phyloP scores from a whole-genome alignment of 2,888 invertebrate species.

The Anarsia innoxiella region DNA sequence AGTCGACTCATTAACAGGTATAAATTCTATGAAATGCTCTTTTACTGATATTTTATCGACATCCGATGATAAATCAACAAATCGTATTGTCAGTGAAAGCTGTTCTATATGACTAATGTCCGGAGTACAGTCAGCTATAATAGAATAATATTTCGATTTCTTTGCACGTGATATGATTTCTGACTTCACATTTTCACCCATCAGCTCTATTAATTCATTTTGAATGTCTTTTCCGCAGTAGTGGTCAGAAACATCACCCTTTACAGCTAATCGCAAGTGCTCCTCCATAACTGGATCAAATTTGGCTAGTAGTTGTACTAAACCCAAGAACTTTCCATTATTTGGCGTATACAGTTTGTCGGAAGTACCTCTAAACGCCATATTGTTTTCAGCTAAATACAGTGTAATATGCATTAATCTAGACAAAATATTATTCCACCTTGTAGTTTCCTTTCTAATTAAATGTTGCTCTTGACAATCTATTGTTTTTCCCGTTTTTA shows the following conservation, averaged over 20 bases:
- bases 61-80: slow-evolving; percentile 19
- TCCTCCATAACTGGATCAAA: slow-evolving; percentile 33
- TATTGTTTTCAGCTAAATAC: slow-evolving; percentile 30
- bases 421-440: slow-evolving; percentile 22
- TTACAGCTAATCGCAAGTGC: slow-evolving; percentile 27
- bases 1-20: slow-evolving; percentile 14
- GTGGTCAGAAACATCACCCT: slow-evolving; percentile 26
- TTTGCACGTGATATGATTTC: slow-evolving; percentile 19
- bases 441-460: slow-evolving; percentile 23
- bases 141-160: slow-evolving; percentile 8
- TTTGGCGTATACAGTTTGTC: slow-evolving; percentile 29
- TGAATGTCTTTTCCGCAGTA: slow-evolving; percentile 32
- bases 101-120: slow-evolving; percentile 25
- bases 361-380: slow-evolving; percentile 28
- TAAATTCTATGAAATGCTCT: slow-evolving; percentile 20
- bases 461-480: slow-evolving; percentile 25
- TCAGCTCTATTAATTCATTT: slow-evolving; percentile 32
- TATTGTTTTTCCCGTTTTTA: slow-evolving; percentile 20
- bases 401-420: slow-evolving; percentile 29
- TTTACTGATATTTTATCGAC: slow-evolving; percentile 18
- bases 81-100: slow-evolving; percentile 27
- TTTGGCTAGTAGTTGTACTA: slow-evolving; percentile 32
- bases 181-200: slow-evolving; percentile 26
- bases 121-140: slow-evolving; percentile 18
- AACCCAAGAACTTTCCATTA: slow-evolving; percentile 32